A percentile compares a stretch with the other conserved stretches of the same genome.
These are phyloP conservation scores for Cerastoderma edule DNA, from an alignment of 2,888 invertebrate species.

Conservation along the genomic window DNA sequence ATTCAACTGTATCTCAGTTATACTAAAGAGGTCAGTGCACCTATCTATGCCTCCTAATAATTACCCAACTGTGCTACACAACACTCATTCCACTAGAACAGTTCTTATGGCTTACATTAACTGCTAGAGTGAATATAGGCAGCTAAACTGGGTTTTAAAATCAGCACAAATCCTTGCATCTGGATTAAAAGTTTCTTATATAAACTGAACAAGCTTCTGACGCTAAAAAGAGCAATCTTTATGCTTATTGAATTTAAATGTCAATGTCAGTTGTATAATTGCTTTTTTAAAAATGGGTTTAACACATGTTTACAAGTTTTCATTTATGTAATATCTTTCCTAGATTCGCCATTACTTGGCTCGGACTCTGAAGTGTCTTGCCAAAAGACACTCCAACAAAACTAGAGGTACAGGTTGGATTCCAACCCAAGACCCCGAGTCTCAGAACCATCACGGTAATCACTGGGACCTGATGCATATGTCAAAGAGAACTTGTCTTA, in stretches of 20 bases:
- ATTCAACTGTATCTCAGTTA: neutral
- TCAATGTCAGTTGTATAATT: no score
- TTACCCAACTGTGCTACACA: neutral
- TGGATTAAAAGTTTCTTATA: no score
- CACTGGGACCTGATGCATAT: neutral
- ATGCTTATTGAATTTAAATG: no score
- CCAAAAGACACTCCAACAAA: neutral
- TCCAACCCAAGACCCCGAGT: no score
- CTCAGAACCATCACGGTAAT: no score
- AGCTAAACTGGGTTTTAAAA: no score
- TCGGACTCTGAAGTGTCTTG: neutral
- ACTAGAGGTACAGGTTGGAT: neutral
- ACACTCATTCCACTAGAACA: neutral
- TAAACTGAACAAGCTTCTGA: no score
- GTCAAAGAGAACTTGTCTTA: neutral
- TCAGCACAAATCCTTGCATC: no score
- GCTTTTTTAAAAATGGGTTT: no score
- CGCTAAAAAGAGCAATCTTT: no score
- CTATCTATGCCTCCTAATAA: neutral
- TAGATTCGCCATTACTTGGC: neutral
- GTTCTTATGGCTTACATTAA: neutral
- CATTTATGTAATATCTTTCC: no score
- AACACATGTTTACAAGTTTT: no score
- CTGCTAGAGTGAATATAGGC: neutral
- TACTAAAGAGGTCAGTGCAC: neutral